Evolutionary conservation across 2,113 vertebrate genomes (phyloP), one percentile per base, ranked within the genome.

Genomic region (Nothobranchius kuhntae): DNA sequence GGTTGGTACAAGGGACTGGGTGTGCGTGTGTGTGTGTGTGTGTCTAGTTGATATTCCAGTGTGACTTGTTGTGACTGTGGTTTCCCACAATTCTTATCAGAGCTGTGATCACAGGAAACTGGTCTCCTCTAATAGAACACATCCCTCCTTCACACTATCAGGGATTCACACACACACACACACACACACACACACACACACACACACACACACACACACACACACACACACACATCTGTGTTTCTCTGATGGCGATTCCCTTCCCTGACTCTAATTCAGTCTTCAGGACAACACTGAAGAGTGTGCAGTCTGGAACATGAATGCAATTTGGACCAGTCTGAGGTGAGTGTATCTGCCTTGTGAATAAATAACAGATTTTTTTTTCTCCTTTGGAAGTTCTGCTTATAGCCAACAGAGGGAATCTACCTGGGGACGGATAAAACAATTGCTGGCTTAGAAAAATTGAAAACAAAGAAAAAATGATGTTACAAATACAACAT

Each of bases 311-410:
- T 71, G 67, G 71, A 81, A 86, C 86, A 85, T 75, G 74, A 78
- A 87, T 78, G 73, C 78, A 89, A 89, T 90, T 90, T 89, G 79
- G 82, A 86, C 72, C 83, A 89, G 87, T 90, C 80, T 82, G 80
- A 79, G 80, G 78, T 79, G 80, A 89, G 80, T 81, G 50, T 71
- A 61, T 81, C 75, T 76, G 81, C 69, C 65, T 87, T 81, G 87
- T 86, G 85, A 91, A 90, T 91, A 83, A 78, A 86, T 77, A 79
- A 89, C 47, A 67, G n/a, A 44, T 47, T 64, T 40, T 58, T 53
- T 58, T 73, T 61, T 61, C 36, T 72, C 78, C 15, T 50, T 77
- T 82, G 57, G 54, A 87, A 80, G 58, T 77, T 71, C 47, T 80
- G 71, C 63, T 72, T 72, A 72, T 53, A 88, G 71, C 61, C 73